Evolutionary conservation across 2,797 vertebrate species (phyloP).

Genomic region (Oryzias dopingdopingensis): DNA sequence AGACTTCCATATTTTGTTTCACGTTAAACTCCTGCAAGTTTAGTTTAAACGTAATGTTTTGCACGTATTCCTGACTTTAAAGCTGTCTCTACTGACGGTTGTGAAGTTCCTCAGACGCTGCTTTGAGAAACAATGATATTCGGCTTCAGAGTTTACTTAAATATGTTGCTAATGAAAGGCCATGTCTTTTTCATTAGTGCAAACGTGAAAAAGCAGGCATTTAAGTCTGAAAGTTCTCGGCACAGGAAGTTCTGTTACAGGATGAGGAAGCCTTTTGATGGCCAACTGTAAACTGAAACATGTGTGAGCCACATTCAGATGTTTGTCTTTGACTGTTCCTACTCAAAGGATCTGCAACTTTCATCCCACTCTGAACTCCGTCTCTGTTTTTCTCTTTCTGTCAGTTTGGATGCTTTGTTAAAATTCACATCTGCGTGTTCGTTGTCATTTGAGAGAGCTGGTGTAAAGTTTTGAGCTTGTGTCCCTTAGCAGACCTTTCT

Average conservation of each 20-base stretch:
- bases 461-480: constrained; percentile 17
- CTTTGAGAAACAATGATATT: too few species aligned
- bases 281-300: constrained; percentile 63
- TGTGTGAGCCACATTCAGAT: constrained; percentile 29
- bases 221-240: constrained; percentile 14
- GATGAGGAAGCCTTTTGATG: constrained; percentile 56
- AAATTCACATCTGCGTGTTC: constrained; percentile 33
- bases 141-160: too few species aligned
- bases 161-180: too few species aligned
- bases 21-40: too few species aligned
- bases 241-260: constrained; percentile 33
- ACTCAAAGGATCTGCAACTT: constrained; percentile 45
- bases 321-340: constrained; percentile 19
- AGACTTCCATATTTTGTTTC: too few species aligned
- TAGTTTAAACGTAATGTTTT: too few species aligned
- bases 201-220: background rate
- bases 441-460: constrained; percentile 3
- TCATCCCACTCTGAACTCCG: constrained; percentile 26
- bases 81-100: too few species aligned
- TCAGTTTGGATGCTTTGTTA: constrained; percentile 44
- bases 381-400: constrained; percentile 18
- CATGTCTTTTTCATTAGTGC: background rate
- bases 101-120: too few species aligned
- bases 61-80: too few species aligned
- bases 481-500: constrained; percentile 33